Conservation (phyloP, 2,888 invertebrate genomes). For the Neoaliturus tenellus region DNA sequence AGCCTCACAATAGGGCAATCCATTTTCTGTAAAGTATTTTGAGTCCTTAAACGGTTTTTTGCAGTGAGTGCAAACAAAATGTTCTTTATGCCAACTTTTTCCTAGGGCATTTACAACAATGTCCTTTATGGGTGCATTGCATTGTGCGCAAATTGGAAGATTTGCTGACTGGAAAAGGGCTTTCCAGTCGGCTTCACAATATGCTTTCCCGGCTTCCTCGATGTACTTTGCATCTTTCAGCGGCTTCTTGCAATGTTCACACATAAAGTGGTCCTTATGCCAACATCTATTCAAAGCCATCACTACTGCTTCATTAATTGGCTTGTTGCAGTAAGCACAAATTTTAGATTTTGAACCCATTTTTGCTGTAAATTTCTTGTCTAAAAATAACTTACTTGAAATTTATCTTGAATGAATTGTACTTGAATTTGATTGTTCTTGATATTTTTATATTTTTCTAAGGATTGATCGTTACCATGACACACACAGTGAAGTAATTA, state of each 20-base stretch:
- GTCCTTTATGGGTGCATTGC: background rate
- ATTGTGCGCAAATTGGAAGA: background rate
- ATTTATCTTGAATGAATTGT: too few relatives aligned
- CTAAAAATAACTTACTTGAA: too few relatives aligned
- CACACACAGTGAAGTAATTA: too few relatives aligned
- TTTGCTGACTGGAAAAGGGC: background rate
- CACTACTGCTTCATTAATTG: background rate
- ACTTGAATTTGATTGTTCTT: too few relatives aligned
- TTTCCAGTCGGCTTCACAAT: background rate
- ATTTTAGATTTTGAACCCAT: background rate
- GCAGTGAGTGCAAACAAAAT: background rate
- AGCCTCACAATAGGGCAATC: background rate
- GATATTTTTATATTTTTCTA: too few relatives aligned
- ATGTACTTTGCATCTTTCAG: background rate
- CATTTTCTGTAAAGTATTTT: background rate
- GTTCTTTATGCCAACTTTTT: slow-evolving; percentile 10
- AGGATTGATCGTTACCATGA: too few relatives aligned
- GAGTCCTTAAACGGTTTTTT: background rate
- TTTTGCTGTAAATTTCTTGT: too few relatives aligned
- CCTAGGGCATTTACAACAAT: background rate
- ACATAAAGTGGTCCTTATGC: background rate
- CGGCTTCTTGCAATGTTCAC: background rate
- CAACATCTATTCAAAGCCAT: background rate
- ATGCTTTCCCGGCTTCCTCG: background rate
- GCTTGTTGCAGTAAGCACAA: background rate